Conservation (phyloP, 1,140 invertebrate species). For the Drosophila arizonae region DNA sequence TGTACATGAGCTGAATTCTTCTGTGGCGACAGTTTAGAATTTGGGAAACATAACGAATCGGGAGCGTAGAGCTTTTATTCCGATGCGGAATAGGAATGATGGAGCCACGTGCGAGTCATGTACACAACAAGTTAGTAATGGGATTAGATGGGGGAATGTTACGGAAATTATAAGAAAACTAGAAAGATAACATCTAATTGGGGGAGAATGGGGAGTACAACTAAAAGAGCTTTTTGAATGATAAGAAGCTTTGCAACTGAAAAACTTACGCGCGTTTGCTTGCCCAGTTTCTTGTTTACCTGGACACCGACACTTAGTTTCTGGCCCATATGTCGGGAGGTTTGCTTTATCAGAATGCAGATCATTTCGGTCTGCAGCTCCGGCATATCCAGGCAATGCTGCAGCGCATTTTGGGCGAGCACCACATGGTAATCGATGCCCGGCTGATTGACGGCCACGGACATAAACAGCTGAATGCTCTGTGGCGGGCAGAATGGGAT, state of each 20-base stretch:
- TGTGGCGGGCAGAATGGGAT: slow-evolving; percentile 82
- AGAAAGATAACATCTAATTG: slow-evolving; percentile 17
- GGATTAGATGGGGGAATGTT: slow-evolving; percentile 26
- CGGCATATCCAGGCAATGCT: slow-evolving; percentile 93
- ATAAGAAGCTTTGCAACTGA: slow-evolving; percentile 86
- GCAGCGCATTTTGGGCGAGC: slow-evolving; percentile 95
- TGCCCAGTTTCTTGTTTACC: slow-evolving; percentile 87
- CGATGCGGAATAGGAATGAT: not conserved
- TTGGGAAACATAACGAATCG: not conserved
- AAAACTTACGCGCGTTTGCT: slow-evolving; percentile 84
- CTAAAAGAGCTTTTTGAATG: slow-evolving; percentile 31
- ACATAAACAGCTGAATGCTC: slow-evolving; percentile 97
- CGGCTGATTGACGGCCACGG: slow-evolving; percentile 95
- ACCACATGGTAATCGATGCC: slow-evolving; percentile 98
- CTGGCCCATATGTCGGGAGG: slow-evolving; percentile 92
- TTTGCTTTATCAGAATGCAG: slow-evolving; percentile 95
- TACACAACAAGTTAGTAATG: slow-evolving; percentile 26
- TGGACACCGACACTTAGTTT: slow-evolving; percentile 92
- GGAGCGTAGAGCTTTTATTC: not conserved
- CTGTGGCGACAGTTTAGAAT: slow-evolving; percentile 7
- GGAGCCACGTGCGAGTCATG: slow-evolving; percentile 8
- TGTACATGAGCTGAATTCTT: not conserved
- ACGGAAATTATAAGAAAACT: slow-evolving; percentile 26
- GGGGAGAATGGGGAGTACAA: slow-evolving; percentile 7
- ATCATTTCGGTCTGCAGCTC: slow-evolving; percentile 96